Conservation (phyloP, 2,888 invertebrate species). For the Galerucella calmariensis region DNA sequence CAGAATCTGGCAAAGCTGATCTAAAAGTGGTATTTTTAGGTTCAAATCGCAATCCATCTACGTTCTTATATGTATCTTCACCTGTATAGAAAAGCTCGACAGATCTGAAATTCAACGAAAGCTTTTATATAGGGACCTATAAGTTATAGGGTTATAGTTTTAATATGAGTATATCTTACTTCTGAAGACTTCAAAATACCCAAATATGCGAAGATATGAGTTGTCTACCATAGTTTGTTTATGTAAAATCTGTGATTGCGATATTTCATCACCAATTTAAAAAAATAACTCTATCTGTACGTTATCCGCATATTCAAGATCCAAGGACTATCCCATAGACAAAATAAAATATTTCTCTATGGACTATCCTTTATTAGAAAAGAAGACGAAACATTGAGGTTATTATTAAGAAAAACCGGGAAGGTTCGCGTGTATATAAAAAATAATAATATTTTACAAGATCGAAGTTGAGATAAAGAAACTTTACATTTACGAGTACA, state of each 20-base stretch:
- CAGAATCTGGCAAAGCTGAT: slow-evolving; percentile 66
- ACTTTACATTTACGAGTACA: background rate
- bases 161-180: no score
- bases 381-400: slow-evolving; percentile 11
- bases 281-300: no score
- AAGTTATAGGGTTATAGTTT: background rate
- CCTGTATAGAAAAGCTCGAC: slow-evolving; percentile 70
- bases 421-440: background rate
- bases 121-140: no score
- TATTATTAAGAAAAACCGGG: slow-evolving; percentile 9
- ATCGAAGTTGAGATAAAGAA: background rate
- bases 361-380: background rate
- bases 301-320: no score
- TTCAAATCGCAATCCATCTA: slow-evolving; percentile 70
- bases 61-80: slow-evolving; percentile 68
- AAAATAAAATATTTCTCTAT: no score
- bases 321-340: no score
- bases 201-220: no score
- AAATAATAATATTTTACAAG: background rate
- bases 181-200: no score
- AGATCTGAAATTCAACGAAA: slow-evolving; percentile 64
- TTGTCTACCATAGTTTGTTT: no score
- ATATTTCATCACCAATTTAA: no score
- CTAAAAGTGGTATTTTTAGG: slow-evolving; percentile 71
- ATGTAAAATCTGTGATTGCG: no score